Conservation (phyloP, 2,797 vertebrate species). For the Columba guinea region DNA sequence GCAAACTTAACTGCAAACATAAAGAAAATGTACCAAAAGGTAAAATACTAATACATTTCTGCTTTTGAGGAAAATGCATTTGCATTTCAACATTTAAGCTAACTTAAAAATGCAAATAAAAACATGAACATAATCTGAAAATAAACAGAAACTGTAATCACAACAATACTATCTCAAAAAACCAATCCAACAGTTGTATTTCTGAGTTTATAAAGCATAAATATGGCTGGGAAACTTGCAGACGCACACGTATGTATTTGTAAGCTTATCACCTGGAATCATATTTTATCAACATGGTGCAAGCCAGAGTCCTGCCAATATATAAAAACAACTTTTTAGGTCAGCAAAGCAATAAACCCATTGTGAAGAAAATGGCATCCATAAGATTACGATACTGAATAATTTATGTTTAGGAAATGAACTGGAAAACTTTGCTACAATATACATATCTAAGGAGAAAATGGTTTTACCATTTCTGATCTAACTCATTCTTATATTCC, state of each 20-base stretch:
- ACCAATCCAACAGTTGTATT: neutral
- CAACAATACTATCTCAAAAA: neutral
- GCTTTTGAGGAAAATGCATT: conserved; percentile 1
- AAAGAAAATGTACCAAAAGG: neutral
- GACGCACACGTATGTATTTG: fast-evolving
- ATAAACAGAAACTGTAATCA: neutral
- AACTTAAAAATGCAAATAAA: neutral
- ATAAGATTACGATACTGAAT: neutral
- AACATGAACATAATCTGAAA: neutral
- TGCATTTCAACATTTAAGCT: neutral
- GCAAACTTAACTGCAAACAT: neutral
- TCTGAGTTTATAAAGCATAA: conserved; percentile 25
- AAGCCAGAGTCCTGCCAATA: neutral
- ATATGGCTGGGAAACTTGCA: neutral
- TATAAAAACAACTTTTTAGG: conserved; percentile 58
- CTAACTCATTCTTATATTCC: neutral
- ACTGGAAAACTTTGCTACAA: conserved; percentile 14
- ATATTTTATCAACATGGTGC: conserved; percentile 19
- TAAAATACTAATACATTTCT: neutral
- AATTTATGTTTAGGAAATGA: conserved; percentile 18
- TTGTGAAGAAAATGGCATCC: conserved; percentile 54
- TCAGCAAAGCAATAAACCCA: conserved; percentile 64
- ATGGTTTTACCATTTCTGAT: neutral
- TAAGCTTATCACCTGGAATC: neutral
- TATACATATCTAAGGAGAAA: neutral